These are phyloP conservation scores for Nycteola revayana DNA, from an alignment of 2,888 invertebrate genomes.

Conservation along the genomic window DNA sequence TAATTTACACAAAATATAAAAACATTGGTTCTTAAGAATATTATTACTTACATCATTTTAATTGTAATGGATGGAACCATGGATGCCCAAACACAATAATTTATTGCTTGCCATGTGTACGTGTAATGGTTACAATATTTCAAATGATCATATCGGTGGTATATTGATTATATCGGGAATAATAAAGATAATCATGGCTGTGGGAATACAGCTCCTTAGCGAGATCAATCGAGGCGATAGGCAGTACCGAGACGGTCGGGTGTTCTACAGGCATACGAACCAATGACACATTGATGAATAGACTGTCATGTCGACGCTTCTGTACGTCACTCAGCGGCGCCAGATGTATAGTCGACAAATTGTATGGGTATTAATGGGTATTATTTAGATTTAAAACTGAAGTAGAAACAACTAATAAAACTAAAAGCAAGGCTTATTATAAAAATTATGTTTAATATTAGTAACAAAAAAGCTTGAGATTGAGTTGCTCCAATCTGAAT, in stretches of 20 bases:
- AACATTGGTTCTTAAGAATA: no score
- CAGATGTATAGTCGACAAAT: slow-evolving; percentile 19
- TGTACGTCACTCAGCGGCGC: slow-evolving; percentile 49
- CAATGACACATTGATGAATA: slow-evolving; percentile 63
- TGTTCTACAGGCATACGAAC: slow-evolving; percentile 33
- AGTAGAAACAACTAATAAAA: background rate
- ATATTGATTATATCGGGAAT: slow-evolving; percentile 13
- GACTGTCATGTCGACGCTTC: slow-evolving; percentile 57
- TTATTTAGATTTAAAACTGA: no score
- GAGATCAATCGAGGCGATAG: slow-evolving; percentile 55
- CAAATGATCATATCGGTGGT: slow-evolving; percentile 8
- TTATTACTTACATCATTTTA: no score
- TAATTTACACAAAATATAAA: no score
- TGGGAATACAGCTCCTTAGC: slow-evolving; percentile 40
- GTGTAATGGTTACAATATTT: no score
- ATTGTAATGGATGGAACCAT: no score
- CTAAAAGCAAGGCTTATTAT: background rate
- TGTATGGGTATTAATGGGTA: no score
- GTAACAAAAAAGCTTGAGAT: no score
- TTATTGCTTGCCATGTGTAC: no score
- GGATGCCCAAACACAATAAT: no score
- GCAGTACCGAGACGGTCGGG: slow-evolving; percentile 39
- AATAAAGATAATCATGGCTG: slow-evolving; percentile 24
- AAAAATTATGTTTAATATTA: background rate
- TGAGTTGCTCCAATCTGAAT: no score